phyloP scores from a whole-genome alignment of 2,888 invertebrate species.

The Stenolophus ochropezus region DNA sequence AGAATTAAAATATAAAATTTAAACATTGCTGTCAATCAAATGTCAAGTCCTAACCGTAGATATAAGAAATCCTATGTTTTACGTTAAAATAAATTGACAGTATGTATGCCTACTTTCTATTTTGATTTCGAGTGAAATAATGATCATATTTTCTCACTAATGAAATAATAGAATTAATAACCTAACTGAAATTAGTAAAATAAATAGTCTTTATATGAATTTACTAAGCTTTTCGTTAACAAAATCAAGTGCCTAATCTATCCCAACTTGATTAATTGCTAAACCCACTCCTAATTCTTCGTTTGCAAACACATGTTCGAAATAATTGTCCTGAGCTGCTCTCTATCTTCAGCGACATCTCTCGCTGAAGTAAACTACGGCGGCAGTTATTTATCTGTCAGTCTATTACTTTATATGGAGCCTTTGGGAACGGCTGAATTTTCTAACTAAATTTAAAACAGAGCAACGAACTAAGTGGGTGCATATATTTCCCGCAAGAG shows the following conservation, averaged over 20 bases:
- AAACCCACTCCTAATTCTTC: slow-evolving; percentile 8
- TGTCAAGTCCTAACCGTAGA: too few relatives aligned
- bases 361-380: background rate
- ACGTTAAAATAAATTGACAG: too few relatives aligned
- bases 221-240: too few relatives aligned
- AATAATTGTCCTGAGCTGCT: slow-evolving; percentile 16
- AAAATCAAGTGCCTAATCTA: background rate
- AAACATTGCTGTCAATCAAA: too few relatives aligned
- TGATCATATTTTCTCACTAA: too few relatives aligned
- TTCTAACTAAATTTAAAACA: slow-evolving; percentile 60
- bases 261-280: slow-evolving; percentile 12
- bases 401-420: slow-evolving; percentile 56
- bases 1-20: too few relatives aligned
- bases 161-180: too few relatives aligned
- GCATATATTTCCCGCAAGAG: slow-evolving; percentile 49
- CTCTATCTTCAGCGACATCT: slow-evolving; percentile 4
- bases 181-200: too few relatives aligned
- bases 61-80: too few relatives aligned
- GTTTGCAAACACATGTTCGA: slow-evolving; percentile 25
- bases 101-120: too few relatives aligned
- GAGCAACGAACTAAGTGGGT: slow-evolving; percentile 47
- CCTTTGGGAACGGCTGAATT: slow-evolving; percentile 54
- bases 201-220: too few relatives aligned
- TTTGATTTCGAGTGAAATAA: too few relatives aligned
- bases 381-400: slow-evolving; percentile 54